Conservation (phyloP, 2,797 vertebrate genomes). For the Microhierax caerulescens region DNA sequence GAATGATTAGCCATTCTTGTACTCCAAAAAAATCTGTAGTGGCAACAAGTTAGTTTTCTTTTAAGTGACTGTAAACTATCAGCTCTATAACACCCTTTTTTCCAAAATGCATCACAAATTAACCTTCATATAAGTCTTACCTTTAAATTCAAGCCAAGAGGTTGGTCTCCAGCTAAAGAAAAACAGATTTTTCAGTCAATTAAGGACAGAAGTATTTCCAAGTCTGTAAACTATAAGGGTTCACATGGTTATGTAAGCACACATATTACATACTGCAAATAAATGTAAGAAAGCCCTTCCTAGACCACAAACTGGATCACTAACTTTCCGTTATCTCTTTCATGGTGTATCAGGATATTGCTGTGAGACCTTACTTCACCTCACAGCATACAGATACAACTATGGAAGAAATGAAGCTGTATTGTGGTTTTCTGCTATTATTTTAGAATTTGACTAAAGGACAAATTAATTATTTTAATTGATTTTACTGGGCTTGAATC, state of each 20-base stretch:
- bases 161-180: conserved; percentile 55
- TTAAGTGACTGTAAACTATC: neutral
- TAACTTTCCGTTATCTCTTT: neutral
- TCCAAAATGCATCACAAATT: neutral
- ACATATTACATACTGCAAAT: neutral
- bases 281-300: neutral
- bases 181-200: neutral
- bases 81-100: neutral
- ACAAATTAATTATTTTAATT: neutral
- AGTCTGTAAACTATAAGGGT: neutral
- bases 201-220: neutral
- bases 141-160: conserved; percentile 55
- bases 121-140: conserved; percentile 49
- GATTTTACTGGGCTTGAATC: neutral
- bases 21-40: neutral
- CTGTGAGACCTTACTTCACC: neutral
- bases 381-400: neutral
- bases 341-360: neutral
- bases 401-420: neutral
- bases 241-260: neutral
- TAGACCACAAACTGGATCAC: neutral
- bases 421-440: neutral
- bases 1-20: neutral
- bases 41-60: neutral
- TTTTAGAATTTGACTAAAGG: neutral